Base-by-base conservation (phyloP, 2,888 invertebrate genomes). In the Temnothorax ravouxi region DNA sequence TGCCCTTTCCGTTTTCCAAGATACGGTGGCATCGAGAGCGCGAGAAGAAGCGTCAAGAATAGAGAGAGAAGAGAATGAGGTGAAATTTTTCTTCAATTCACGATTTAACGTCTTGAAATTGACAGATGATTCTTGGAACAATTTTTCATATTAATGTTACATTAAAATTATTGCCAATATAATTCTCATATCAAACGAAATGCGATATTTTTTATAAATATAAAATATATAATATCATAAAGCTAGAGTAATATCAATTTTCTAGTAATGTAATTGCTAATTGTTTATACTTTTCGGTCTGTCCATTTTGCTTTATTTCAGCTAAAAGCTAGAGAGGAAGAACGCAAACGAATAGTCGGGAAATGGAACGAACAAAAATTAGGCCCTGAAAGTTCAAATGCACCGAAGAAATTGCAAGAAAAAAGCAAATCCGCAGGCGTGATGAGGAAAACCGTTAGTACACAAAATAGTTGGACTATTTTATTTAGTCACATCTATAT, bases 1-100 rank as follows among this genome's bases (percentile, higher is more conserved):
- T 64, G 96, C 97, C 75, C 96, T 96, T 84, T 97, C 97, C 3
- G 95, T 97, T 83, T 98, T 97, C 94, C 97, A 97, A 69, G 96
- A 97, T 88, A 98, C 98, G 0, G 97, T 97, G 0, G 96, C 97
- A 0, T 97, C 97, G 77, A 96, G 97, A 85, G 97, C 97, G 0
- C 96, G 98, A 67, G 97, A 97, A 84, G 97, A 97, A 92, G 97
- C 97, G 72, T 96, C 97, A 0, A 96, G 97, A 56, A 95, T 96
- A 29, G 96, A 97, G 89, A 96, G 97, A 18, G 97, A 97, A 82
- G 97, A 90, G 52, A 90, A 84, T 41, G 89, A 89, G 66, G 90
- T 90, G 25, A 34, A 54, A 62, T 34, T 44, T 76, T 21, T 3
- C n/a, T 25, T 56, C 15, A 52, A 21, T 52, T 71, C 15, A 25